These are phyloP conservation scores for Philopotamus ludificatus DNA, from an alignment of 1,140 invertebrate genomes.

Conservation along the genomic window DNA sequence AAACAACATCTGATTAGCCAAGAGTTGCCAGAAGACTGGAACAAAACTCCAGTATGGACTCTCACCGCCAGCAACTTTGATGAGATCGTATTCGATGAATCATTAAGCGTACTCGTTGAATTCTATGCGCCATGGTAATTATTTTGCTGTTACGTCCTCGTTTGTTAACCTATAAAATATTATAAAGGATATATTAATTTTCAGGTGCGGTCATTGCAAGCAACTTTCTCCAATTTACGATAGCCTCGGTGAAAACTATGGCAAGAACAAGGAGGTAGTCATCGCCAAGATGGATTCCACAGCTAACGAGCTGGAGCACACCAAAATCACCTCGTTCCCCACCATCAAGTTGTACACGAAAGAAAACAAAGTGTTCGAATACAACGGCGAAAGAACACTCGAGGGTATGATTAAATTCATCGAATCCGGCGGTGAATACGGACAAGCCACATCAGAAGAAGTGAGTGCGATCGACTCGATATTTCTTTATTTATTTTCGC, in stretches of 20 bases:
- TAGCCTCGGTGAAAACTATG: conserved; percentile 73
- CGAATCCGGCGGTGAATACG: conserved; percentile 72
- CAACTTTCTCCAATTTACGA: conserved; percentile 96
- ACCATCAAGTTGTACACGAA: conserved; percentile 96
- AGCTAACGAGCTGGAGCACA: conserved; percentile 93
- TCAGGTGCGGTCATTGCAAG: conserved; percentile 89
- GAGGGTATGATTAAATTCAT: conserved; percentile 92
- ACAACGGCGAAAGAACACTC: conserved; percentile 92
- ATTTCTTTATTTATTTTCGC: conserved; percentile 13
- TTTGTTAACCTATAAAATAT: conserved; percentile 9
- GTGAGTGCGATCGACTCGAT: too few species aligned
- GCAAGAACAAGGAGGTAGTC: conserved; percentile 79
- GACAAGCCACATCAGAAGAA: conserved; percentile 63
- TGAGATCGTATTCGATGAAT: conserved; percentile 84
- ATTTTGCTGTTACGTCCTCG: conserved; percentile 9
- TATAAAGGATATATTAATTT: conserved; percentile 2
- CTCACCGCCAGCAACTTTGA: conserved; percentile 96
- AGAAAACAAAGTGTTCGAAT: conserved; percentile 92
- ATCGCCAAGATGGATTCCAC: conserved; percentile 99
- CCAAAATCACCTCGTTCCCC: conserved; percentile 94
- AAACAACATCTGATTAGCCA: conserved; percentile 94
- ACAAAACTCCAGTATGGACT: conserved; percentile 91
- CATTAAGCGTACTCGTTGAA: conserved; percentile 95
- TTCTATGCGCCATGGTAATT: conserved; percentile 95
- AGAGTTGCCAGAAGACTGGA: conserved; percentile 96